These are phyloP conservation scores for Ceratosolen solmsi DNA, from an alignment of 1,140 invertebrate genomes.

Conservation along the genomic window DNA sequence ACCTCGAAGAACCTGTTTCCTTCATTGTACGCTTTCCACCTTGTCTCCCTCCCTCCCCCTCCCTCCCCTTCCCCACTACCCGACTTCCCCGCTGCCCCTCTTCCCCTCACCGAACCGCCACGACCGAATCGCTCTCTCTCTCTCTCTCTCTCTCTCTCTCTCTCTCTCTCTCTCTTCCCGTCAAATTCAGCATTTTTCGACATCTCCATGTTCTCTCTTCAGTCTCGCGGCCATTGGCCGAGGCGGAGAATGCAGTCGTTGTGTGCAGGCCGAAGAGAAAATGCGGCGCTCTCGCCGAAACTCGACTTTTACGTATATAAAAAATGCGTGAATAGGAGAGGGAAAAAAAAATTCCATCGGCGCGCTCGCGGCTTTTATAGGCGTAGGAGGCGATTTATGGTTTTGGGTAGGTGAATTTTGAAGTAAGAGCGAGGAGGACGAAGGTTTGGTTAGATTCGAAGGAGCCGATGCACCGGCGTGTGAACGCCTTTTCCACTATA, in stretches of 20 bases:
- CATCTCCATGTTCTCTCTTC: not conserved
- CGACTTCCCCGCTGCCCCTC: not conserved
- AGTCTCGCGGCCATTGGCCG: constrained; percentile 42
- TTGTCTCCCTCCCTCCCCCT: not conserved
- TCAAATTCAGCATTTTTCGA: not conserved
- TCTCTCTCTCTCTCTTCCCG: not conserved
- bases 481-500: constrained; percentile 30
- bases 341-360: constrained; percentile 27
- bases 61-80: not conserved
- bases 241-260: not conserved
- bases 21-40: constrained; percentile 36
- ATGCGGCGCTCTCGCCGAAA: constrained; percentile 43
- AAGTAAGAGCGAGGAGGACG: not conserved
- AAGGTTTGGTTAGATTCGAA: not conserved
- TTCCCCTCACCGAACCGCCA: not conserved
- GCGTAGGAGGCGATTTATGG: constrained; percentile 32
- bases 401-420: constrained; percentile 11
- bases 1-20: constrained; percentile 50
- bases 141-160: not conserved
- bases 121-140: not conserved
- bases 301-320: constrained; percentile 28
- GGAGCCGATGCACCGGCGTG: not conserved
- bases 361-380: constrained; percentile 40
- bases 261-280: constrained; percentile 42
- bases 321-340: not conserved